Percentiles rank a stretch among this genome's conserved stretches.
These are phyloP conservation scores for Madoqua kirkii DNA, from an alignment of 2,113 vertebrate genomes.

Conservation along the genomic window DNA sequence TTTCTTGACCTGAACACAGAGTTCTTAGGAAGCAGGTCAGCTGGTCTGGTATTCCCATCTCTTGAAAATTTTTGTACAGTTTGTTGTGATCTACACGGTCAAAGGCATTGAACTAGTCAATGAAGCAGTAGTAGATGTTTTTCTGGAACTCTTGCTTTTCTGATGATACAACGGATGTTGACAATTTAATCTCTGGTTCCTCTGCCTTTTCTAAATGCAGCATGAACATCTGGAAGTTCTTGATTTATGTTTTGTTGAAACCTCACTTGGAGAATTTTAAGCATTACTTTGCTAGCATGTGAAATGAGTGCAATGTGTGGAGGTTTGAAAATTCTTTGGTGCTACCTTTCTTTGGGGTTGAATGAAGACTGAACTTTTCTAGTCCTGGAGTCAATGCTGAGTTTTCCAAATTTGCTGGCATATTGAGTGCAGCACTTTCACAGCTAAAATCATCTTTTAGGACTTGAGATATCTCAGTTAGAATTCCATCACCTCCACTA, in stretches of 20 bases:
- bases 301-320: not conserved
- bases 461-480: not conserved
- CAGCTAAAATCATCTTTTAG: not conserved
- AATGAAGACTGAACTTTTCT: not conserved
- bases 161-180: rapidly evolving
- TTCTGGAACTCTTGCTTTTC: not conserved
- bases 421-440: not conserved
- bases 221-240: not conserved
- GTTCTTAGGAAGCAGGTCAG: not conserved
- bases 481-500: not conserved
- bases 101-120: not conserved
- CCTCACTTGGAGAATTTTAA: not conserved
- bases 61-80: not conserved
- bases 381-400: not conserved
- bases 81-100: not conserved
- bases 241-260: not conserved
- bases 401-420: not conserved
- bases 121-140: not conserved
- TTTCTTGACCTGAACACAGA: not conserved
- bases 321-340: not conserved
- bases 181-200: not conserved
- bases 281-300: not conserved
- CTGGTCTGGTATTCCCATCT: not conserved
- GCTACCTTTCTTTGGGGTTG: not conserved
- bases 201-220: not conserved